Percentiles rank a stretch among this genome's conserved stretches.
phyloP scores from a whole-genome alignment of 2,888 invertebrate species.

The Diaprepes abbreviatus region DNA sequence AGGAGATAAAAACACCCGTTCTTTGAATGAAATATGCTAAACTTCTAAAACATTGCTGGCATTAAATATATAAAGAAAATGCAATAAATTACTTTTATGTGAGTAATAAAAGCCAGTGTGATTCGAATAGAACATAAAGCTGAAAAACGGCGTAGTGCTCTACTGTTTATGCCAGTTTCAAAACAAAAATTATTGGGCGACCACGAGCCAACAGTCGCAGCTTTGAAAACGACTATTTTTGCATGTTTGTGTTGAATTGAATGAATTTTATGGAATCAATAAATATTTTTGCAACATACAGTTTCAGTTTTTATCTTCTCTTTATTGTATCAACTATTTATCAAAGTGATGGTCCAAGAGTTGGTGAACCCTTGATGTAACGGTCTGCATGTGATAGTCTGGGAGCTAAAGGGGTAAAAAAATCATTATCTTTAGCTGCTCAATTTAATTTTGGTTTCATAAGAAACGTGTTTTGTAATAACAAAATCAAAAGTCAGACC shows the following conservation, averaged over 20 bases:
- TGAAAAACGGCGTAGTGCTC: conserved; percentile 26
- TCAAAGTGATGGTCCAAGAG: too few relatives aligned
- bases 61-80: conserved; percentile 24
- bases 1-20: neutral
- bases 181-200: conserved; percentile 29
- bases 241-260: neutral
- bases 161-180: conserved; percentile 28
- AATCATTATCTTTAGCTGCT: too few relatives aligned
- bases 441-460: too few relatives aligned
- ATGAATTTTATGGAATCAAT: neutral
- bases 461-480: too few relatives aligned
- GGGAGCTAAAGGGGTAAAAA: too few relatives aligned
- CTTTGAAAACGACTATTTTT: conserved; percentile 5
- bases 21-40: conserved; percentile 7
- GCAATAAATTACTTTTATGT: conserved; percentile 39
- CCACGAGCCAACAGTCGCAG: neutral
- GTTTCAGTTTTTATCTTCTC: neutral
- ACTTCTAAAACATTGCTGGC: conserved; percentile 25
- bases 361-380: too few relatives aligned
- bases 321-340: neutral
- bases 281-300: neutral
- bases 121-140: conserved; percentile 26
- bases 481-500: too few relatives aligned
- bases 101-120: conserved; percentile 33
- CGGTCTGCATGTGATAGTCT: too few relatives aligned